Conservation (phyloP, 2,888 invertebrate genomes). For the Sacculina carcini region DNA sequence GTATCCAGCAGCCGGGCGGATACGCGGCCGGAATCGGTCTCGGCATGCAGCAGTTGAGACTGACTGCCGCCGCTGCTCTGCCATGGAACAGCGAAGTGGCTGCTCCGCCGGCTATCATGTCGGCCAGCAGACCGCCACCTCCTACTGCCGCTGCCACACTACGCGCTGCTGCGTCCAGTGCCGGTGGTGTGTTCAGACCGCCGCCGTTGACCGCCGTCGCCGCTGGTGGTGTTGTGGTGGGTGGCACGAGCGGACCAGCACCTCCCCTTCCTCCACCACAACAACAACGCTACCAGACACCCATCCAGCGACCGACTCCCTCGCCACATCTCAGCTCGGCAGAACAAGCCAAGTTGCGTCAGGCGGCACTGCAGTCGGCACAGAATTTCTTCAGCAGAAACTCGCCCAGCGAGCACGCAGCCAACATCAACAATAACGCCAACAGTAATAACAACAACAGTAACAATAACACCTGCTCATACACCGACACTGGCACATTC, state of each 20-base stretch:
- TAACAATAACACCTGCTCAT: too few species aligned
- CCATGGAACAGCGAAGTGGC: too few species aligned
- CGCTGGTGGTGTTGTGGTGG: not conserved
- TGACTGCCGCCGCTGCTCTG: too few species aligned
- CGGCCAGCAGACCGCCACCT: too few species aligned
- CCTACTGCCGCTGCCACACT: not conserved
- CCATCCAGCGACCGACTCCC: slow-evolving; percentile 4
- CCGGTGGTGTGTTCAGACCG: not conserved
- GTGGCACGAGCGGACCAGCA: not conserved
- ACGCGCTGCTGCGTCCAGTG: not conserved
- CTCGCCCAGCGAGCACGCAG: not conserved
- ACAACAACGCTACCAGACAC: not conserved
- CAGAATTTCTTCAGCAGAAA: slow-evolving; percentile 13
- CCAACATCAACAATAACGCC: too few species aligned
- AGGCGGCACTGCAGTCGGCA: slow-evolving; percentile 12
- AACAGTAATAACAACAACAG: too few species aligned
- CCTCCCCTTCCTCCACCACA: too few species aligned
- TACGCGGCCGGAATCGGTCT: slow-evolving; percentile 1
- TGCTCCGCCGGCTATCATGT: too few species aligned
- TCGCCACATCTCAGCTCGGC: slow-evolving; percentile 10
- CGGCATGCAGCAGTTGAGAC: slow-evolving; percentile 4
- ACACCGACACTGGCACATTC: too few species aligned
- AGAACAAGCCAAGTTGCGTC: slow-evolving; percentile 13
- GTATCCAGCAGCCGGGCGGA: not conserved
- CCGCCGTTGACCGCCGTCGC: not conserved